Conservation (phyloP, 2,888 invertebrate species). For the Pecten maximus region DNA sequence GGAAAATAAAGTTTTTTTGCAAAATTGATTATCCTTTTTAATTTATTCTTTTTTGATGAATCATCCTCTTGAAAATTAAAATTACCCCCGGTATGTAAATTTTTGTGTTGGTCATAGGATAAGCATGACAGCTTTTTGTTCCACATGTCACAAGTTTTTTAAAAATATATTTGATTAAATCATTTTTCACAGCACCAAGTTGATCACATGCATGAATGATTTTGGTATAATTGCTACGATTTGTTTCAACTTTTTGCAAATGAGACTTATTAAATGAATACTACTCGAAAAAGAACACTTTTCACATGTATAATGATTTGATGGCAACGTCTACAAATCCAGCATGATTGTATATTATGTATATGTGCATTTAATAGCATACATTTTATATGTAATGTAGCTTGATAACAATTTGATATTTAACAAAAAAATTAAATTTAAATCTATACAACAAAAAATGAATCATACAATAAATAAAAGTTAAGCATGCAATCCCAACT, state of each 20-base stretch:
- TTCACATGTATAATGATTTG: no score
- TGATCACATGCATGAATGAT: neutral
- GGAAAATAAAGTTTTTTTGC: no score
- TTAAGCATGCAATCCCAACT: neutral
- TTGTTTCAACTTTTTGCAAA: no score
- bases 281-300: no score
- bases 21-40: no score
- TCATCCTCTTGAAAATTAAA: no score
- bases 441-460: neutral
- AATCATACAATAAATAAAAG: neutral
- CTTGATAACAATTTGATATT: neutral
- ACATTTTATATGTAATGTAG: neutral
- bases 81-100: no score
- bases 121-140: neutral
- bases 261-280: no score
- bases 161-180: neutral
- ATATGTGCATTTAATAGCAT: neutral
- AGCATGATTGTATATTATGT: neutral
- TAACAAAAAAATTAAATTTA: neutral
- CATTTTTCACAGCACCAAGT: conserved; percentile 9
- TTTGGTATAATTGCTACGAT: neutral
- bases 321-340: neutral
- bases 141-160: neutral
- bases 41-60: no score
- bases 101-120: neutral